Evolutionary conservation across 2,113 vertebrate species (phyloP), one percentile per base, ranked within the genome.

Genomic region (Bufo bufo): DNA sequence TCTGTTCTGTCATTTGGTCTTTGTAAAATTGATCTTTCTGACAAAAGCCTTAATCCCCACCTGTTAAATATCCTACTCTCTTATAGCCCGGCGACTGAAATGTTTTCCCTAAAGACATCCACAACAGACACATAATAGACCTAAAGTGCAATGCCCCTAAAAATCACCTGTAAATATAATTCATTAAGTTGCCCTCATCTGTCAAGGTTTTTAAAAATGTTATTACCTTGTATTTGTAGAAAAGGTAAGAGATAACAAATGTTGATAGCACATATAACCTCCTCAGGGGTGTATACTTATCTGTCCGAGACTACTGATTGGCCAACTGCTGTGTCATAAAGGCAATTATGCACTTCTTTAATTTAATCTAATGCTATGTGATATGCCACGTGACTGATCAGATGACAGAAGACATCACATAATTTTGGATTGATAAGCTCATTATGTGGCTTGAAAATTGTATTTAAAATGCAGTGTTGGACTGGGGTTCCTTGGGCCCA

Each of bases 1-100:
- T 54, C 50, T 78, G 77, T 78, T 78, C 77, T 78, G 77, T 78
- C 77, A 78, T 78, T 78, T 78, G 50, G 50, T 54, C 50, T 78
- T 4, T 56, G 77, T 54, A 78, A 78, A 78, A 78, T 56, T 52
- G 77, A 78, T 78, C 77, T 78, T 78, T 56, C 49, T 56, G 50
- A 78, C 77, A 78, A 78, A 78, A 78, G 77, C 50, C 77, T 56
- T 78, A 78, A 78, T 78, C 77, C 77, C 50, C 49, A 56, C 20
- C 49, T 54, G 50, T 78, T 54, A n/a, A 78, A 78, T 78, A 54
- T 78, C 77, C 20, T n/a, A 13, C 8, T 54, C 77, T 78, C 77
- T 12, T 12, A 3, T 56, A 78, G 4, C 49, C 33, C 77, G 56
- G 77, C 6, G 16, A 47, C 50, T 23, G 50, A 78, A 78, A 78